Percentiles rank a stretch among this genome's conserved stretches.
Evolutionary conservation across 2,113 vertebrate species (phyloP).

Genomic region (Alligator sinensis): DNA sequence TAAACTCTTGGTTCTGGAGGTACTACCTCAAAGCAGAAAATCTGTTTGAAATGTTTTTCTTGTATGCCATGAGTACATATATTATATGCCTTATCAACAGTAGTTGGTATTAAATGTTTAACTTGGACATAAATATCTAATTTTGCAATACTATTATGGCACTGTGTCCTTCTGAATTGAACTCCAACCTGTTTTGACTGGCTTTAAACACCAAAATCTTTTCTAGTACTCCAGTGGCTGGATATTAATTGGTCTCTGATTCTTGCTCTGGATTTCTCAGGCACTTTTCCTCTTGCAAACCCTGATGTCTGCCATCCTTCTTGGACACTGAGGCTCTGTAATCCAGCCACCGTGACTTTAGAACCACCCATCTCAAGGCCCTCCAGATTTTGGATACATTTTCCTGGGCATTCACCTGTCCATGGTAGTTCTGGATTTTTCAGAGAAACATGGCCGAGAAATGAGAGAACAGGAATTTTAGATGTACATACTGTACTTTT

Average conservation of each 20-base stretch:
- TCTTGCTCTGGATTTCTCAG: fast-evolving
- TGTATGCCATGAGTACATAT: not conserved
- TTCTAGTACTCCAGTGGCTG: not conserved
- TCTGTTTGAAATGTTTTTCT: not conserved
- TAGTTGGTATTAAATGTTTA: not conserved
- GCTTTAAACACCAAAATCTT: not conserved
- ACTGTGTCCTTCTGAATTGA: not conserved
- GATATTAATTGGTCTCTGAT: not conserved
- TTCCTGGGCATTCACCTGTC: not conserved
- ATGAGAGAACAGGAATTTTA: not conserved
- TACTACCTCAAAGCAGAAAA: not conserved
- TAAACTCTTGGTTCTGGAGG: not conserved
- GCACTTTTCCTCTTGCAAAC: fast-evolving
- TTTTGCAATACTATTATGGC: not conserved
- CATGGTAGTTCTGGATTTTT: not conserved
- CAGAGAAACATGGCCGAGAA: not conserved
- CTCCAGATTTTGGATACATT: not conserved
- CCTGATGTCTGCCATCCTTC: fast-evolving
- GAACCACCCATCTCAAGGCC: not conserved
- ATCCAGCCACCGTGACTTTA: not conserved
- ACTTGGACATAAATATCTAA: not conserved
- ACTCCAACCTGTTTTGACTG: not conserved
- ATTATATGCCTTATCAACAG: fast-evolving
- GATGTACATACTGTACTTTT: fast-evolving
- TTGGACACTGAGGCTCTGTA: not conserved